Percentiles rank a stretch among this genome's conserved stretches.
These are phyloP conservation scores for Stramonita haemastoma DNA, from an alignment of 2,888 invertebrate genomes.

Conservation along the genomic window DNA sequence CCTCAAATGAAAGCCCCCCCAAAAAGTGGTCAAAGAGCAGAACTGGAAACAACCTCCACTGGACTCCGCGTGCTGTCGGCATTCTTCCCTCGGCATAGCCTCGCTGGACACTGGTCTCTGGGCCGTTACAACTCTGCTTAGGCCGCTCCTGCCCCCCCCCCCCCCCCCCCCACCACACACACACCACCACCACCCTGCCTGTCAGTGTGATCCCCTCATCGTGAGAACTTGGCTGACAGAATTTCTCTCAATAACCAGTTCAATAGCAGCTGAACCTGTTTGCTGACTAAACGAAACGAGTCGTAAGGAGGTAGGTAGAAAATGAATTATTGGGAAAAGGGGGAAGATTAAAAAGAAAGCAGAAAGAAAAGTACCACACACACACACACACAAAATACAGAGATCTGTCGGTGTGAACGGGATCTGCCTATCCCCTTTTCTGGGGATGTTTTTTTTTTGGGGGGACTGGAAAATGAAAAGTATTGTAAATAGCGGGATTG, in stretches of 20 bases:
- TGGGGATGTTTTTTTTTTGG: no score
- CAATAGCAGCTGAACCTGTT: background rate
- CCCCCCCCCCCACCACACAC: background rate
- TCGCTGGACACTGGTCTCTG: background rate
- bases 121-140: background rate
- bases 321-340: background rate
- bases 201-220: background rate
- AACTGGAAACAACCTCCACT: no score
- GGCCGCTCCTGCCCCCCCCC: no score
- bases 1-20: background rate
- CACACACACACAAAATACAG: background rate
- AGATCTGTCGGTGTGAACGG: no score
- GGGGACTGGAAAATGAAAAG: no score
- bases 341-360: background rate
- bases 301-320: background rate
- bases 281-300: constrained; percentile 3
- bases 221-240: background rate
- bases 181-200: no score
- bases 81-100: background rate
- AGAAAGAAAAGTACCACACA: background rate
- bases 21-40: no score
- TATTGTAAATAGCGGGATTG: background rate
- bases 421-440: no score
- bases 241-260: background rate
- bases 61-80: background rate